Base-by-base conservation (phyloP, 2,888 invertebrate genomes). In the Sthenelais limicola region DNA sequence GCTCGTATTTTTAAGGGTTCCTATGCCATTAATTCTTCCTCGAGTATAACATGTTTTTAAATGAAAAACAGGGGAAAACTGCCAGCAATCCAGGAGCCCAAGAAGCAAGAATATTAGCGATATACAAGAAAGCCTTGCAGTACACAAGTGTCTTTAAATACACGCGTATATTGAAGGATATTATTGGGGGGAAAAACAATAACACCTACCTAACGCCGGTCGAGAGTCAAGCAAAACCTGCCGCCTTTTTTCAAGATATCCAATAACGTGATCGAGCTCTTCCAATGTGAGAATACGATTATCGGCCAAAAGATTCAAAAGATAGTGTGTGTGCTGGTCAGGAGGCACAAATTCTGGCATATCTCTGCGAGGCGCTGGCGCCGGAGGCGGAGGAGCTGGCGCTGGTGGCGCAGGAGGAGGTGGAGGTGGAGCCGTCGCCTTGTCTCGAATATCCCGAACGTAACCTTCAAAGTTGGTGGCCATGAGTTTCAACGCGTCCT, bases 401-500 rank as follows among this genome's bases (percentile, higher is more conserved):
- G 68, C 12, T 48, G 67, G 32, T 30, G 49, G 71, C n/a, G 38
- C 12, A 28, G 43, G 54, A 15, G 78, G 73, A n/a, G 78, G 70
- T 15, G 74, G 73, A 15, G 79, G 73, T 7, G 74, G 67, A n/a
- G 78, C 75, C 18, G 81, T 78, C 15, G 80, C 79, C 75, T 85
- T 83, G 68, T 82, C 83, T 52, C 82, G 73, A 74, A 80, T 77
- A 24, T 79, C 75, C 72, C 83, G 77, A 62, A 83, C 78, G 78
- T 88, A 88, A 56, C 83, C 81, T 73, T 87, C 86, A 83, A 88
- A 89, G 81, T 86, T 89, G 73, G 85, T 83, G 9, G 92, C 91
- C 35, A 97, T 90, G 76, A 97, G 89, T 78, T 91, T 91, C 73
- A 97, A 89, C 0, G 97, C 95, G 88, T 97, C 96, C 72, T 97